A percentile compares a stretch with the other conserved stretches of the same genome.
phyloP scores from a whole-genome alignment of 2,888 invertebrate species.

The Agelastica alni region DNA sequence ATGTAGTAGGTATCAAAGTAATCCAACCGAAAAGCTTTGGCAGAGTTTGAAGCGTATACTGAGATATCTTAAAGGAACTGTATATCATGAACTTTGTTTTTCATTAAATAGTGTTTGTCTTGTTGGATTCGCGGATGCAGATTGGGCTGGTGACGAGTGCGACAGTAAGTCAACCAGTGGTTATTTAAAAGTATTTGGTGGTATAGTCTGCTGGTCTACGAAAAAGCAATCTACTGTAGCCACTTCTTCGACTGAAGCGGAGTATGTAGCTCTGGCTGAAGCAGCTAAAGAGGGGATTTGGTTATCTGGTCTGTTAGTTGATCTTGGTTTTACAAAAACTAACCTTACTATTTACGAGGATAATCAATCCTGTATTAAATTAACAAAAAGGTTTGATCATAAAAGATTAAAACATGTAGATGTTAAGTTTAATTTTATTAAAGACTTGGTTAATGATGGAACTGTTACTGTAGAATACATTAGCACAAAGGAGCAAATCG shows the following conservation, averaged over 20 bases:
- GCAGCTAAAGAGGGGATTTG: conserved; percentile 40
- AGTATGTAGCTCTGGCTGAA: conserved; percentile 42
- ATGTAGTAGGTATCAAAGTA: conserved; percentile 25
- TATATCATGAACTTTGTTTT: too few relatives aligned
- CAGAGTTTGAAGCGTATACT: conserved; percentile 10
- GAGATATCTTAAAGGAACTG: conserved; percentile 17
- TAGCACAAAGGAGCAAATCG: conserved; percentile 10
- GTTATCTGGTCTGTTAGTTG: conserved; percentile 17
- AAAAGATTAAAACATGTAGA: conserved; percentile 26
- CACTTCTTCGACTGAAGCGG: conserved; percentile 46
- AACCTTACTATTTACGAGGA: not conserved
- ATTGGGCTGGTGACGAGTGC: conserved; percentile 35
- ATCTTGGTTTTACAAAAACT: conserved; percentile 9
- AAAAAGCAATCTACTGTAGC: conserved; percentile 43
- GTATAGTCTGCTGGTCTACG: conserved; percentile 41
- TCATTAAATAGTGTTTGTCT: too few relatives aligned
- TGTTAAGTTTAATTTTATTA: conserved; percentile 21
- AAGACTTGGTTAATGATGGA: conserved; percentile 16
- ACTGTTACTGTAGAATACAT: conserved; percentile 13
- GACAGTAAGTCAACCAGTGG: conserved; percentile 44
- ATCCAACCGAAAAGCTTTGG: conserved; percentile 17
- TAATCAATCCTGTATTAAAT: conserved; percentile 19
- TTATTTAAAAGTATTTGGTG: conserved; percentile 38
- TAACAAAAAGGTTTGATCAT: too few relatives aligned
- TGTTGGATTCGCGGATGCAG: too few relatives aligned